A percentile compares a stretch with the other conserved stretches of the same genome.
phyloP scores from a whole-genome alignment of 2,797 vertebrate genomes.

The Botia kubotai region DNA sequence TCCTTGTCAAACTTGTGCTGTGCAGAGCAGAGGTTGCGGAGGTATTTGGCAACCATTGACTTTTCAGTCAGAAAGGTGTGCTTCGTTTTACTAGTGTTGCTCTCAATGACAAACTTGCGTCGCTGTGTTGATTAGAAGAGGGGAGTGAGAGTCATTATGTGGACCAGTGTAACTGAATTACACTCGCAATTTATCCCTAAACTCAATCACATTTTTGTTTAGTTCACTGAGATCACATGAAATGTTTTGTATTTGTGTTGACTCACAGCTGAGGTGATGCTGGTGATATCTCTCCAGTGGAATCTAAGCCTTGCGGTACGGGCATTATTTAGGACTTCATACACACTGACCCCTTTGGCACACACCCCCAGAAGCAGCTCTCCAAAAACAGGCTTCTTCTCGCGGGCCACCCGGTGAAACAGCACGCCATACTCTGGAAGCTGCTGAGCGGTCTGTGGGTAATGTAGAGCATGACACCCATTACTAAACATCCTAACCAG shows the following conservation, averaged over 20 bases:
- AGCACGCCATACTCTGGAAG: slow-evolving; percentile 88
- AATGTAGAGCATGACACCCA: slow-evolving; percentile 1
- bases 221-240: too few relatives aligned
- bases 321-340: slow-evolving; percentile 81
- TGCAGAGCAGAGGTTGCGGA: slow-evolving; percentile 86
- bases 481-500: neutral
- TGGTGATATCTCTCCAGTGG: slow-evolving; percentile 86
- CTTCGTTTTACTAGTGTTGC: slow-evolving; percentile 84
- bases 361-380: slow-evolving; percentile 86
- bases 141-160: neutral
- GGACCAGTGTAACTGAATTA: neutral
- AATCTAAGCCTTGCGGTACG: slow-evolving; percentile 80
- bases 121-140: slow-evolving; percentile 70
- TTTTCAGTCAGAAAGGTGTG: slow-evolving; percentile 83
- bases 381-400: slow-evolving; percentile 80
- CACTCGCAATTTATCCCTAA: too few relatives aligned
- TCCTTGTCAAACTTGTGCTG: slow-evolving; percentile 89
- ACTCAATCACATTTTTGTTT: too few relatives aligned
- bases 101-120: slow-evolving; percentile 86
- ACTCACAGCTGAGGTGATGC: slow-evolving; percentile 87
- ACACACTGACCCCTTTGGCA: slow-evolving; percentile 87
- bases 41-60: slow-evolving; percentile 84
- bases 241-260: neutral
- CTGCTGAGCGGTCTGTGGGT: slow-evolving; percentile 81
- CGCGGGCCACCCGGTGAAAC: slow-evolving; percentile 79